phyloP scores from a whole-genome alignment of 2,888 invertebrate species.

The Atethmia centrago region DNA sequence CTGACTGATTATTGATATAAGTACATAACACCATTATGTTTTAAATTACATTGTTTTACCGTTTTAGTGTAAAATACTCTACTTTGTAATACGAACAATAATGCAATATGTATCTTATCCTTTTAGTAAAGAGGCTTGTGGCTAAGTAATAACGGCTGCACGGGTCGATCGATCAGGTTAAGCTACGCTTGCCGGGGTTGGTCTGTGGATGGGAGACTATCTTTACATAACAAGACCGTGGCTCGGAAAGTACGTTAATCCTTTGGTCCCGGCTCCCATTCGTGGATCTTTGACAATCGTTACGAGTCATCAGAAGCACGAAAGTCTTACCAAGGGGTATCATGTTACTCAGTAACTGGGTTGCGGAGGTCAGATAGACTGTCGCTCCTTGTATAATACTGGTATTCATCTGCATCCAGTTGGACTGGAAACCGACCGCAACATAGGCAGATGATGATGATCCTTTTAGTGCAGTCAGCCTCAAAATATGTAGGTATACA shows the following conservation, averaged over 20 bases:
- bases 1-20: constrained; percentile 18
- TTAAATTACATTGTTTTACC: not conserved
- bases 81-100: too few species aligned
- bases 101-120: too few species aligned
- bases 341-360: too few species aligned
- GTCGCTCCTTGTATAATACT: too few species aligned
- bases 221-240: not conserved
- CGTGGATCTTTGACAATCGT: not conserved
- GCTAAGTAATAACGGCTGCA: not conserved
- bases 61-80: not conserved
- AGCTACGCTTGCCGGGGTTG: not conserved
- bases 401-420: too few species aligned
- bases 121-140: not conserved
- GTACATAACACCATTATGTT: not conserved
- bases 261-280: not conserved
- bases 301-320: not conserved
- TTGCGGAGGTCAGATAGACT: too few species aligned
- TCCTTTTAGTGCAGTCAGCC: too few species aligned
- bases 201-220: too few species aligned
- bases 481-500: too few species aligned
- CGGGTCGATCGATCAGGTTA: not conserved
- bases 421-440: too few species aligned
- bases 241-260: not conserved
- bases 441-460: too few species aligned
- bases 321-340: not conserved